phyloP scores from a whole-genome alignment of 2,797 vertebrate genomes.

The Acanthiza pusilla region DNA sequence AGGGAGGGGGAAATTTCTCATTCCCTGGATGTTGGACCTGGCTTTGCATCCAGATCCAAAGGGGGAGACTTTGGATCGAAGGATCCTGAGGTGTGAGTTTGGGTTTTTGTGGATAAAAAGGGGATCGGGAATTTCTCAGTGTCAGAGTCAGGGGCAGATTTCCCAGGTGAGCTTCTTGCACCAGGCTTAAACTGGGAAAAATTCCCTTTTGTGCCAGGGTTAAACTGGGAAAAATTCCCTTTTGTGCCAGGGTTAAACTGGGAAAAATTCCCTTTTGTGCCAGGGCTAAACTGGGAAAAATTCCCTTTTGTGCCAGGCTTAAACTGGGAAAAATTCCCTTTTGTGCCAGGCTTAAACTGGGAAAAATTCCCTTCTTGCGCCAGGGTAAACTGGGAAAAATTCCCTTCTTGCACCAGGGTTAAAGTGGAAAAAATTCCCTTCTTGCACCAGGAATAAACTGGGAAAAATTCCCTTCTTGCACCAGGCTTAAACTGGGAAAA shows the following conservation, averaged over 20 bases:
- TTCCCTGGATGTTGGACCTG: background rate
- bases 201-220: rapidly evolving
- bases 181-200: background rate
- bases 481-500: background rate
- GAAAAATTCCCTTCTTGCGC: rapidly evolving
- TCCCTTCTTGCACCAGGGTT: rapidly evolving
- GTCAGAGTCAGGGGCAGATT: background rate
- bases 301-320: rapidly evolving
- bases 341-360: background rate
- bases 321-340: background rate
- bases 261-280: too few species aligned
- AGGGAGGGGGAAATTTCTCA: background rate
- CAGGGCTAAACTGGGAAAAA: background rate
- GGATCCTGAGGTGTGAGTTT: background rate
- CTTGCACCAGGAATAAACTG: rapidly evolving
- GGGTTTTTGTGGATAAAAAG: background rate
- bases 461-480: background rate
- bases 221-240: background rate
- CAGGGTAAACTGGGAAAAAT: background rate
- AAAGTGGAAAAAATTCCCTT: background rate
- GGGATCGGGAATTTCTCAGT: background rate
- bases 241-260: too few species aligned
- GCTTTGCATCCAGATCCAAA: too few species aligned
- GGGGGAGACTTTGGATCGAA: background rate
- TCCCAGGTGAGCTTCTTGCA: background rate